Evolutionary conservation across 2,113 vertebrate species (phyloP).

Genomic region (Pseudorasbora parva): DNA sequence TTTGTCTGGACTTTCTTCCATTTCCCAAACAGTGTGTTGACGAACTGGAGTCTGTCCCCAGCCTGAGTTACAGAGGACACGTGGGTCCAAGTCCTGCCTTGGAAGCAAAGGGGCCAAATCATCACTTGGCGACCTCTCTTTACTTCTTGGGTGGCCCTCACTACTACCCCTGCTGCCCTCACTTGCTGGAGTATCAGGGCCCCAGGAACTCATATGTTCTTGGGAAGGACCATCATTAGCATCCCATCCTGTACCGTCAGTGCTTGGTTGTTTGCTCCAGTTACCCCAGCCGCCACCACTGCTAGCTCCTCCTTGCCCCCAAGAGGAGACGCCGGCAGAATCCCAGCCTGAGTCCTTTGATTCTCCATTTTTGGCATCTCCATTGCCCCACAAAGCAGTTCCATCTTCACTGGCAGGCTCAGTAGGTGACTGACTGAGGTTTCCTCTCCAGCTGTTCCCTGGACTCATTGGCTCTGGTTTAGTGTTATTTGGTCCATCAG

Average conservation of each 20-base stretch:
- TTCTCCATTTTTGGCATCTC: constrained; percentile 78
- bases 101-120: constrained; percentile 80
- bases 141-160: constrained; percentile 76
- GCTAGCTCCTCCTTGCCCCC: constrained; percentile 82
- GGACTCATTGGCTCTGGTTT: constrained; percentile 86
- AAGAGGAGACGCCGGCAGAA: constrained; percentile 84
- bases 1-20: constrained; percentile 87
- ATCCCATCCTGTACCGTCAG: constrained; percentile 81
- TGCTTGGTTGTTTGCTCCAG: constrained; percentile 72
- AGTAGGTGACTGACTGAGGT: constrained; percentile 88
- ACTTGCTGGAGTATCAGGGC: constrained; percentile 83
- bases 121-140: constrained; percentile 81
- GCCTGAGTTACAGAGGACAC: constrained; percentile 93
- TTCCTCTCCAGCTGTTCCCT: constrained; percentile 89
- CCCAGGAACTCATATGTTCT: constrained; percentile 83
- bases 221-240: constrained; percentile 67
- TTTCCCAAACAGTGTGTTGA: constrained; percentile 98
- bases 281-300: constrained; percentile 84
- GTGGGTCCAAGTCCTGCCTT: constrained; percentile 92
- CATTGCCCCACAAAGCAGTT: constrained; percentile 90
- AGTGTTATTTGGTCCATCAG: constrained; percentile 96
- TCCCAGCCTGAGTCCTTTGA: constrained; percentile 85
- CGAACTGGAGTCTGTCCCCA: constrained; percentile 98
- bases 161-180: constrained; percentile 87
- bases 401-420: constrained; percentile 77